Percentiles rank a stretch among this genome's conserved stretches.
phyloP scores from a whole-genome alignment of 1,140 invertebrate genomes.

The Drosophila ananassae region DNA sequence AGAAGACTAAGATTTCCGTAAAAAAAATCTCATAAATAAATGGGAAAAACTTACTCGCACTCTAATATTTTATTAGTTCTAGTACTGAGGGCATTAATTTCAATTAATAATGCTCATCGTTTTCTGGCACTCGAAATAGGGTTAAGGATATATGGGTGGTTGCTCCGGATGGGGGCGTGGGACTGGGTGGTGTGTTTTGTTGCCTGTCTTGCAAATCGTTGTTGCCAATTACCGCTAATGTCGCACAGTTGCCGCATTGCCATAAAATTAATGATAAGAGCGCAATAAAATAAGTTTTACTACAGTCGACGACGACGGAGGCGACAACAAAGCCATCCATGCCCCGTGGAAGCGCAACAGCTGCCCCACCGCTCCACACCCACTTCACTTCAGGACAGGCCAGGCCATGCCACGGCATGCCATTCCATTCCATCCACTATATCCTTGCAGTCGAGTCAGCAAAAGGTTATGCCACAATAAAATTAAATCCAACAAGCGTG shows the following conservation, averaged over 20 bases:
- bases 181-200: constrained; percentile 15
- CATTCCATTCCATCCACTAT: constrained; percentile 1
- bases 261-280: constrained; percentile 82
- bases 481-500: constrained; percentile 81
- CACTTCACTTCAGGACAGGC: neutral
- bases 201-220: constrained; percentile 56
- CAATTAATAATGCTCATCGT: constrained; percentile 20
- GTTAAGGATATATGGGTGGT: constrained; percentile 20
- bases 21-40: neutral
- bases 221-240: constrained; percentile 82
- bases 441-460: constrained; percentile 49
- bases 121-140: constrained; percentile 14
- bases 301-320: constrained; percentile 48
- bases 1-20: constrained; percentile 5
- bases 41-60: neutral
- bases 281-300: constrained; percentile 81
- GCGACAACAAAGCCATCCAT: constrained; percentile 32
- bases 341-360: constrained; percentile 44
- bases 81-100: constrained; percentile 17
- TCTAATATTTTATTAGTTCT: constrained; percentile 3
- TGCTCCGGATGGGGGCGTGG: constrained; percentile 2
- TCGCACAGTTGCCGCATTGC: constrained; percentile 77
- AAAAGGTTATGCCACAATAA: constrained; percentile 81
- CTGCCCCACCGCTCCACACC: constrained; percentile 6
- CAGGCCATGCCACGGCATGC: neutral